Percentiles rank a stretch among this genome's conserved stretches.
phyloP scores from a whole-genome alignment of 2,888 invertebrate species.

The Rhingia campestris region DNA sequence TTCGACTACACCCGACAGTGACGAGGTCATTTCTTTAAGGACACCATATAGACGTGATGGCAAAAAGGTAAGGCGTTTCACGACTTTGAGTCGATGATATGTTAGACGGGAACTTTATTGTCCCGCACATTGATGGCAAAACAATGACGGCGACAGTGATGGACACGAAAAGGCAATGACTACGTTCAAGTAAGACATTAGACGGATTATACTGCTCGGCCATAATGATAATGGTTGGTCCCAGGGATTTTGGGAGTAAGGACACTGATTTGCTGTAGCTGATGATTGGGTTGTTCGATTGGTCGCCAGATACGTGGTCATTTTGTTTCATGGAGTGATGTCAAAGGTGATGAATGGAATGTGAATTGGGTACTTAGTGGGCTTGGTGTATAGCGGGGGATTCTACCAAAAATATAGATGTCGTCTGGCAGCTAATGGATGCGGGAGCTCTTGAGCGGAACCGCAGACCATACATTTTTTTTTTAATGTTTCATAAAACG shows the following conservation, averaged over 20 bases:
- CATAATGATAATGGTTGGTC: conserved; percentile 58
- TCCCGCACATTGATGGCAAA: conserved; percentile 23
- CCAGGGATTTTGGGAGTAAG: conserved; percentile 8
- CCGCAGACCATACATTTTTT: no score
- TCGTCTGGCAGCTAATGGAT: conserved; percentile 12
- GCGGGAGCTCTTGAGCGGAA: conserved; percentile 22
- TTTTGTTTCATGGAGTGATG: conserved; percentile 46
- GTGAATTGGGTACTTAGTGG: conserved; percentile 32
- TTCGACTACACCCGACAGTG: conserved; percentile 28
- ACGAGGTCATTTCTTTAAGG: conserved; percentile 41
- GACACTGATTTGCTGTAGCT: conserved; percentile 45
- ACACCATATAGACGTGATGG: conserved; percentile 14
- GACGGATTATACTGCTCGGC: conserved; percentile 42
- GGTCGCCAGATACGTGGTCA: conserved; percentile 34
- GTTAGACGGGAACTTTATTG: conserved; percentile 40
- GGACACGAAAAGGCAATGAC: conserved; percentile 16
- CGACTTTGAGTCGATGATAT: conserved; percentile 22
- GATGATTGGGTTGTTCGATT: conserved; percentile 48
- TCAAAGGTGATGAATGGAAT: conserved; percentile 47
- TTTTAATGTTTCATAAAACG: no score
- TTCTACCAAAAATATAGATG: conserved; percentile 36
- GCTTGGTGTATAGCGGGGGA: conserved; percentile 11
- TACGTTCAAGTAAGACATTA: conserved; percentile 49
- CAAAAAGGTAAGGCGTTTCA: conserved; percentile 50
- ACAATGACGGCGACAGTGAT: conserved; percentile 17